phyloP scores from a whole-genome alignment of 2,113 vertebrate species.

The Turdus rufiventris region DNA sequence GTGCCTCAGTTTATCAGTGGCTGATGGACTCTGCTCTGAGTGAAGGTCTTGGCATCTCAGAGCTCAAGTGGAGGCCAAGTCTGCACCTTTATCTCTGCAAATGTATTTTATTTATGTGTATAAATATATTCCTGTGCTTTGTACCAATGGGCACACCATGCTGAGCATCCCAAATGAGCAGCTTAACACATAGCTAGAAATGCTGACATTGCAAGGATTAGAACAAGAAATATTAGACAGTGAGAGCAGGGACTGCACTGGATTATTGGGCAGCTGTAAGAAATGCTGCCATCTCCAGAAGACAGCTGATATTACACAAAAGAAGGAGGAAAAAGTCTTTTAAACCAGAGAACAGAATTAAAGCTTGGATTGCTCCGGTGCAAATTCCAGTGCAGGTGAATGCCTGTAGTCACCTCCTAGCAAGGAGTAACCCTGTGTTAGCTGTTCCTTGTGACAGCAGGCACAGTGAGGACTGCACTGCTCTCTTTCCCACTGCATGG shows the following conservation, averaged over 20 bases:
- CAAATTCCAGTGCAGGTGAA: background rate
- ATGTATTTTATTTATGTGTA: background rate
- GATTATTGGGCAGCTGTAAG: background rate
- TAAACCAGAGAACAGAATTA: background rate
- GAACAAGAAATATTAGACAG: background rate
- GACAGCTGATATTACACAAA: background rate
- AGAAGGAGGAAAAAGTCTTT: rapidly evolving
- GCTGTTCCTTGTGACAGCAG: background rate
- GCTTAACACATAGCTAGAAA: background rate
- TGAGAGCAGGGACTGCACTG: background rate
- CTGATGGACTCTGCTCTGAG: background rate
- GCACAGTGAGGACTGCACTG: background rate
- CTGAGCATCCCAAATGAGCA: background rate
- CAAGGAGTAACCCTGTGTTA: background rate
- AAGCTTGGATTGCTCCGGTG: background rate
- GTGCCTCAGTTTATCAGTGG: background rate
- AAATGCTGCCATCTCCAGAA: conserved; percentile 48
- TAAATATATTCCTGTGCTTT: background rate
- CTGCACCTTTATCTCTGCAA: background rate
- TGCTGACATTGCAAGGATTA: background rate
- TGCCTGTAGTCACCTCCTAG: background rate
- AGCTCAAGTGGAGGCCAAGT: background rate
- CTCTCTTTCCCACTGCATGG: background rate
- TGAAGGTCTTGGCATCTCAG: background rate
- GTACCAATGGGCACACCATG: background rate